A percentile compares a stretch with the other conserved stretches of the same genome.
Evolutionary conservation across 2,113 vertebrate genomes (phyloP).

Genomic region (Dissostichus mawsoni): DNA sequence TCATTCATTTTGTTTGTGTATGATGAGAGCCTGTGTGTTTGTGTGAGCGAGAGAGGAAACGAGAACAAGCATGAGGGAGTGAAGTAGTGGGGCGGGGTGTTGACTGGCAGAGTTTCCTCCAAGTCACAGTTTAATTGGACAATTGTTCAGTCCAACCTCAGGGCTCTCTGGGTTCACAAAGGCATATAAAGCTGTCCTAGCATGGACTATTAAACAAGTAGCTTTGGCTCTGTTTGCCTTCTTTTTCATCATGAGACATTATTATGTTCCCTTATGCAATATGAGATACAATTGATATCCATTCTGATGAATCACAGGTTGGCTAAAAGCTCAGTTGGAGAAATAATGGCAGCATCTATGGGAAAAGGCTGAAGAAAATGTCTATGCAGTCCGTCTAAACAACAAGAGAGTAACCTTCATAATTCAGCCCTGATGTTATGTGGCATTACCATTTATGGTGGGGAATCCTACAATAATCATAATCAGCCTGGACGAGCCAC

Average conservation of each 20-base stretch:
- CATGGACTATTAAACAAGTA: constrained; percentile 40
- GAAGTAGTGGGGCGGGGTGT: constrained; percentile 3
- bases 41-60: constrained; percentile 2
- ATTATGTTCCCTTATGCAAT: constrained; percentile 7
- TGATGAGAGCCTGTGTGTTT: constrained; percentile 10
- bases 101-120: constrained; percentile 50
- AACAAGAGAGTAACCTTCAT: neutral
- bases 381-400: neutral
- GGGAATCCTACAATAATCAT: neutral
- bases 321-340: constrained; percentile 6
- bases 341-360: constrained; percentile 7
- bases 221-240: constrained; percentile 20
- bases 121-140: constrained; percentile 70
- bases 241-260: constrained; percentile 19
- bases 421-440: constrained; percentile 16
- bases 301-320: constrained; percentile 26
- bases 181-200: constrained; percentile 37
- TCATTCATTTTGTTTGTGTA: constrained; percentile 50
- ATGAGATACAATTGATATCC: constrained; percentile 27
- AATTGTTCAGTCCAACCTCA: constrained; percentile 62
- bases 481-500: constrained; percentile 2
- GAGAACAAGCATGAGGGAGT: constrained; percentile 1
- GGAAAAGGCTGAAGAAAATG: constrained; percentile 4
- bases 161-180: constrained; percentile 54
- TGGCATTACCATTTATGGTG: constrained; percentile 6